Percentiles rank a stretch among this genome's conserved stretches.
phyloP scores from a whole-genome alignment of 1,140 invertebrate species.

The Brevipalpus yothersi region DNA sequence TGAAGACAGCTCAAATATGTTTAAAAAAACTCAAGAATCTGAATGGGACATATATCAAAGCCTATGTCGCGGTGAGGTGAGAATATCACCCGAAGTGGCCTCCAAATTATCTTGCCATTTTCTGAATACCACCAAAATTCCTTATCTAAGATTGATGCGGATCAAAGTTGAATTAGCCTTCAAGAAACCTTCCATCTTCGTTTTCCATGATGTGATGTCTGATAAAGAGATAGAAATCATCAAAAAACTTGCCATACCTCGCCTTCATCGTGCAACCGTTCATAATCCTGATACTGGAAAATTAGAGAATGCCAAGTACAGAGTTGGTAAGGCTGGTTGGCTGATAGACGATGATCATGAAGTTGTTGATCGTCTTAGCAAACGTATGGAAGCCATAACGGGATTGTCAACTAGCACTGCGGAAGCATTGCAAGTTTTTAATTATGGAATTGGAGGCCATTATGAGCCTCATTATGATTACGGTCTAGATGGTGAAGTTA shows the following conservation, averaged over 20 bases:
- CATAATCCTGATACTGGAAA: conserved; percentile 75
- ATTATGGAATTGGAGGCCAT: conserved; percentile 97
- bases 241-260: conserved; percentile 57
- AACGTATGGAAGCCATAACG: conserved; percentile 18
- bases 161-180: conserved; percentile 73
- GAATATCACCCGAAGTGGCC: conserved; percentile 18
- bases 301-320: conserved; percentile 71
- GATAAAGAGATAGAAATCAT: conserved; percentile 71
- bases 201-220: conserved; percentile 68
- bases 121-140: conserved; percentile 5
- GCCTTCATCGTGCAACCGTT: conserved; percentile 81
- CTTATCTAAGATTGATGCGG: conserved; percentile 3
- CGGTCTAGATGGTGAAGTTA: conserved; percentile 67
- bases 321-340: conserved; percentile 95
- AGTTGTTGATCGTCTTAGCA: conserved; percentile 43
- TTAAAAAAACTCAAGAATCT: too few relatives aligned
- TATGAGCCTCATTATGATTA: conserved; percentile 94
- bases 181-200: conserved; percentile 52
- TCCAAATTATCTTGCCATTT: conserved; percentile 7
- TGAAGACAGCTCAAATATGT: too few relatives aligned
- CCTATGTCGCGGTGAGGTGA: conserved; percentile 63
- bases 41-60: conserved; percentile 41
- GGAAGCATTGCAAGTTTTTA: conserved; percentile 87
- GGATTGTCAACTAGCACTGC: conserved; percentile 58
- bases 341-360: conserved; percentile 54